These are phyloP conservation scores for Euwallacea fornicatus DNA, from an alignment of 1,140 invertebrate genomes.

Conservation along the genomic window DNA sequence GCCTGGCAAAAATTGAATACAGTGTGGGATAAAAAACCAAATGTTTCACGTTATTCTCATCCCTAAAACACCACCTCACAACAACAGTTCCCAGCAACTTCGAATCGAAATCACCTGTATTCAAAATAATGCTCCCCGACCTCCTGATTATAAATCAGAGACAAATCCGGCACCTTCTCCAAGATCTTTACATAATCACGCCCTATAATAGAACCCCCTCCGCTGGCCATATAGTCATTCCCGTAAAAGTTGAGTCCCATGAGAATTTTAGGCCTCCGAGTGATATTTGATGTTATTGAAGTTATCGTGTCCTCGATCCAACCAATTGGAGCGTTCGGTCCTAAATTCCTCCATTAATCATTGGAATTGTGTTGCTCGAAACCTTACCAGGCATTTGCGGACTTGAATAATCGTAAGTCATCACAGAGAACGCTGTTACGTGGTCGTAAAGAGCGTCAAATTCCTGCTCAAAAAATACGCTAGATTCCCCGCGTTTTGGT, in stretches of 20 bases:
- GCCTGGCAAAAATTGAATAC: slow-evolving; percentile 76
- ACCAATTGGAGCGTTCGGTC: slow-evolving; percentile 82
- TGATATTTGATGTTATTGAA: slow-evolving; percentile 65
- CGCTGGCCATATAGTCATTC: slow-evolving; percentile 78
- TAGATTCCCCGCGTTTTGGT: slow-evolving; percentile 69
- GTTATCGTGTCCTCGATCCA: slow-evolving; percentile 84
- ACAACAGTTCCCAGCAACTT: neutral
- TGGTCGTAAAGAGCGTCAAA: slow-evolving; percentile 76
- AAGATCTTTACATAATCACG: slow-evolving; percentile 74
- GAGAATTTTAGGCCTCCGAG: slow-evolving; percentile 75
- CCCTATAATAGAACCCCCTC: slow-evolving; percentile 77
- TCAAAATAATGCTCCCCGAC: slow-evolving; percentile 85
- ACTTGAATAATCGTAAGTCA: slow-evolving; percentile 94
- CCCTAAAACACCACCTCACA: slow-evolving; percentile 36
- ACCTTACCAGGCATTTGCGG: slow-evolving; percentile 70
- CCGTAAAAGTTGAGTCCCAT: slow-evolving; percentile 95
- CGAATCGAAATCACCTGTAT: slow-evolving; percentile 68
- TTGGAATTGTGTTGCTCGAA: neutral
- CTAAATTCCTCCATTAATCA: slow-evolving; percentile 47
- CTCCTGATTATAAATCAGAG: slow-evolving; percentile 74
- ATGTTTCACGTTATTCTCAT: slow-evolving; percentile 56
- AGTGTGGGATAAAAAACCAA: slow-evolving; percentile 88
- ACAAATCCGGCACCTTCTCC: slow-evolving; percentile 66
- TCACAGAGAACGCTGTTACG: slow-evolving; percentile 85
- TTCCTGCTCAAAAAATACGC: slow-evolving; percentile 75